phyloP scores from a whole-genome alignment of 2,888 invertebrate genomes.

The Carabus problematicus region DNA sequence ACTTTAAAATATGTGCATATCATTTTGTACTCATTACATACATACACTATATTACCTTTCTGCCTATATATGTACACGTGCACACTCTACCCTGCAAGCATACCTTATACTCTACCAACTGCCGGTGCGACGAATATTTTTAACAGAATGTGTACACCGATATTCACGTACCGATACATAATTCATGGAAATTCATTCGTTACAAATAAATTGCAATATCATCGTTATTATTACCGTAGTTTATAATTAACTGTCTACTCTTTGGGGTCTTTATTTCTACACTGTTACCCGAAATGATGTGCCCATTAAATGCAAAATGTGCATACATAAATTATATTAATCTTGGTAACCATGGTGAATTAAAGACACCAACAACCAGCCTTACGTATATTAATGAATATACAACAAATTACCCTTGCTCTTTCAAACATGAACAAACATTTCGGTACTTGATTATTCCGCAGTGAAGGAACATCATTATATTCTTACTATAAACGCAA shows the following conservation, averaged over 20 bases:
- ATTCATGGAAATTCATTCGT: slow-evolving; percentile 39
- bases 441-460: too few relatives aligned
- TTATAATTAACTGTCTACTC: slow-evolving; percentile 29
- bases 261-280: not conserved
- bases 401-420: too few relatives aligned
- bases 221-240: slow-evolving; percentile 32
- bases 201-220: slow-evolving; percentile 41
- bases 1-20: slow-evolving; percentile 43
- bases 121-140: not conserved
- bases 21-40: slow-evolving; percentile 39
- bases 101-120: not conserved
- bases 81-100: slow-evolving; percentile 21
- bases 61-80: not conserved
- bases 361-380: too few relatives aligned
- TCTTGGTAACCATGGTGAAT: too few relatives aligned
- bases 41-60: slow-evolving; percentile 19
- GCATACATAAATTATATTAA: too few relatives aligned
- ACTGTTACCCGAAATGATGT: not conserved
- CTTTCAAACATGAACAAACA: too few relatives aligned
- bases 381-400: too few relatives aligned
- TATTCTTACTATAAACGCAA: too few relatives aligned
- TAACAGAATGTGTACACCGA: slow-evolving; percentile 15
- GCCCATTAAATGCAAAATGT: not conserved
- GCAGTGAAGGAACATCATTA: too few relatives aligned
- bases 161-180: slow-evolving; percentile 29